Evolutionary conservation across 2,797 vertebrate genomes (phyloP), one percentile per base, ranked within the genome.

Genomic region (Sebastes matsubarae): DNA sequence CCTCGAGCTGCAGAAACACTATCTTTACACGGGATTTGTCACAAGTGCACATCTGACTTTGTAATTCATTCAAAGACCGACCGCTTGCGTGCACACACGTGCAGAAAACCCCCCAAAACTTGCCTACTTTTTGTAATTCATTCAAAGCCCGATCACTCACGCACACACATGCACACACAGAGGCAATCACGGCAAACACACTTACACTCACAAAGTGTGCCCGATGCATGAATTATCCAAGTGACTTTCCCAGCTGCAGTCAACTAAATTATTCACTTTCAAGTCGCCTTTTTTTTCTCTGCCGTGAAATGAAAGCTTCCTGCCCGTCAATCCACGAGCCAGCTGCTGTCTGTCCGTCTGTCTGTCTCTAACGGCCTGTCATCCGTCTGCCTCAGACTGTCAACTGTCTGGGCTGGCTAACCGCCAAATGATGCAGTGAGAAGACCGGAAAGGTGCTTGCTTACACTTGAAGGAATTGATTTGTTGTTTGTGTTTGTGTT

Each of bases 221-320:
- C 87, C 82, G 68, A 80, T 85, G 84, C 82, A 92, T 91, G 85
- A 94, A 93, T 95, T 92, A 93, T 90, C 87, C 89, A 87, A 86
- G 77, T 85, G 78, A 91, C 82, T 94, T 90, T 88, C 78, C 80
- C 85, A 89, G 89, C 88, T 89, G 91, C 84, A 88, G 79, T 80
- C 65, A 74, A 52, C 84, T 93, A 82, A 94, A 95, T 93, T 90
- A 93, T 94, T 94, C 93, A 94, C 85, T 69, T 85, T 86, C 75
- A 84, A 90, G 83, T 81, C 69, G 10, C 77, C 59, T 13, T 81
- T 36, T 78, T 71, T 79, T 73, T 72, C 78, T 46, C 38, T 55
- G 78, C 81, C 57, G 69, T 66, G 77, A 90, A 88, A 84, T 82
- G 65, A 89, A 90, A 88, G 87, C 86, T 81, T 75, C 68, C 61